Evolutionary conservation across 2,113 vertebrate species (phyloP), one percentile per base, ranked within the genome.

Genomic region (Octodon degus): DNA sequence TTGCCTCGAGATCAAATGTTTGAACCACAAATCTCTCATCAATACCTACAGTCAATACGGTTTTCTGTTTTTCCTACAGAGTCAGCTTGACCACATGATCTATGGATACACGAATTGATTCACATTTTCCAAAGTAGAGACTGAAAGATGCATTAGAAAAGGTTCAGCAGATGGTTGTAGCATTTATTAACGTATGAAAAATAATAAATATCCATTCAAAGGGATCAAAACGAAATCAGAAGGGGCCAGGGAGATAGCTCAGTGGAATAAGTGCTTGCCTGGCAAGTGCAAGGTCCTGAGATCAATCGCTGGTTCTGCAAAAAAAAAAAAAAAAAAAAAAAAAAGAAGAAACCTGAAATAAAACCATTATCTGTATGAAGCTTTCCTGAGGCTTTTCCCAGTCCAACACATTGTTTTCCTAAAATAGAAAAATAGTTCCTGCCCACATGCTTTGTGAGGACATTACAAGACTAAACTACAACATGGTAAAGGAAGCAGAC

Each of bases 391-490:
- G 24, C 58, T 25, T 81, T 89, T 76, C 10, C 19, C 0, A 79
- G 27, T 74, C 8, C 8, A 65, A n/a, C 5, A 40, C 1, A 55
- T 53, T 76, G 4, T 90, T 84, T 79, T 30, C 1, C 34, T 60
- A 24, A 94, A 83, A 53, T 32, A 85, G 87, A 80, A 20, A 91
- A 90, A 20, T 10, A 80, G 3, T n/a, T 27, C 50, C 79, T 96
- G 16, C 11, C 53, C 19, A 79, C 5, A 65, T 67, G 4, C 9
- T 22, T 93, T 90, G 62, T 34, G 3, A 83, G 86, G 0, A 13
- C 82, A 25, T 4, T 50, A 0, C 25, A 82, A 27, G 12, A 7
- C 65, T 84, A 7, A 85, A 7, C 5, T 50, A 30, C 77, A 37
- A 0, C 19, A 70, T 40, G 0, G 32, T 50, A 92, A 95, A 90